Percentiles rank a stretch among this genome's conserved stretches.
Conservation (phyloP, 2,888 invertebrate species). For the Blera fallax region DNA sequence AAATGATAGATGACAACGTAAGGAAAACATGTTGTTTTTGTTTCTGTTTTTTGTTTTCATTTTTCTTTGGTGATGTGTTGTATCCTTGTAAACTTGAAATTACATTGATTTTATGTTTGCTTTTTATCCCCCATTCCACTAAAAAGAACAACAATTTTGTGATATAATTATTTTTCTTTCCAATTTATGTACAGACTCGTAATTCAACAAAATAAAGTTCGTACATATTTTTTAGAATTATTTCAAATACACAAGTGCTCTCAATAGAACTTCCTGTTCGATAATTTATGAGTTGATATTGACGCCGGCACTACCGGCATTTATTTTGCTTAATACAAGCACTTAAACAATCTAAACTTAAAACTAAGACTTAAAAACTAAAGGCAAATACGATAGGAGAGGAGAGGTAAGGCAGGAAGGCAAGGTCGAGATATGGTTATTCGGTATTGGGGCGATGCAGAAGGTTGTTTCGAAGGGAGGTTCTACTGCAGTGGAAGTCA, state of each 20-base stretch:
- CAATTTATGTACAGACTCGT: neutral
- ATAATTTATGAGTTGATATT: slow-evolving; percentile 56
- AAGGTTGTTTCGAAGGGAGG: too few species aligned
- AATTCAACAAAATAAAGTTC: neutral
- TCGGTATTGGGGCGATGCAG: too few species aligned
- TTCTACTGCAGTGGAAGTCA: too few species aligned
- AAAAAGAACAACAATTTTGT: neutral
- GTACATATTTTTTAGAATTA: slow-evolving; percentile 17
- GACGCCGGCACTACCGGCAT: too few species aligned
- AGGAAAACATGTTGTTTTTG: slow-evolving; percentile 32
- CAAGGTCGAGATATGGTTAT: too few species aligned
- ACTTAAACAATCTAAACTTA: too few species aligned
- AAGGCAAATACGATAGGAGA: too few species aligned
- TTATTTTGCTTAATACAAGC: too few species aligned
- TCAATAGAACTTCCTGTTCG: slow-evolving; percentile 39
- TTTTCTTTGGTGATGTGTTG: neutral
- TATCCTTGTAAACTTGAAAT: slow-evolving; percentile 36
- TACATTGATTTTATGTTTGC: slow-evolving; percentile 6
- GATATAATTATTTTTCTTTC: neutral
- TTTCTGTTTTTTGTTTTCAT: neutral
- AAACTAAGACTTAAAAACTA: too few species aligned
- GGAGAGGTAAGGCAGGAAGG: too few species aligned
- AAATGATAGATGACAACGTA: slow-evolving; percentile 3
- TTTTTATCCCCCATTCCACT: neutral
- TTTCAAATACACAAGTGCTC: slow-evolving; percentile 26